phyloP scores from a whole-genome alignment of 2,113 vertebrate genomes.

The Vulpes vulpes region DNA sequence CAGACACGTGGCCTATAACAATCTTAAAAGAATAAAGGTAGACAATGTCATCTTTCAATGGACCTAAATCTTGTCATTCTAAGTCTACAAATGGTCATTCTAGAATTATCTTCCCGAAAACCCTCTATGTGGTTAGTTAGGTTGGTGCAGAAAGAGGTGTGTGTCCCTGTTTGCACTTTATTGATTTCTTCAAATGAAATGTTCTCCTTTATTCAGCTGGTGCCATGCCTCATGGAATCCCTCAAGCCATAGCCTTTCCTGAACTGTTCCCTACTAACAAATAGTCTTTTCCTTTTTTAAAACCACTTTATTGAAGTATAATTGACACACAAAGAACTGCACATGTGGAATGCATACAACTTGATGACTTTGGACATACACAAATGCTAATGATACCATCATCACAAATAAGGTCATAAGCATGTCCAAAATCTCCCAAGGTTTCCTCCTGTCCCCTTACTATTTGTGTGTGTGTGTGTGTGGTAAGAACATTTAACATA shows the following conservation, averaged over 20 bases:
- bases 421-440: not conserved
- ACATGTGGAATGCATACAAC: not conserved
- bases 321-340: not conserved
- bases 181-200: conserved; percentile 13
- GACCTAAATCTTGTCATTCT: not conserved
- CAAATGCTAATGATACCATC: not conserved
- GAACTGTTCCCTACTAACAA: conserved; percentile 49
- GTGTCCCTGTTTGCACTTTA: not conserved
- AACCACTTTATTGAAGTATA: not conserved
- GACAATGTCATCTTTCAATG: not conserved
- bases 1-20: not conserved
- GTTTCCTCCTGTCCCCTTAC: not conserved
- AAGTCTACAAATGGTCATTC: not conserved
- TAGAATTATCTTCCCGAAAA: not conserved
- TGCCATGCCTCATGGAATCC: conserved; percentile 13
- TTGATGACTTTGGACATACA: not conserved
- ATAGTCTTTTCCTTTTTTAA: not conserved
- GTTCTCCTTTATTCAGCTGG: not conserved
- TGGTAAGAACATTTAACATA: not conserved
- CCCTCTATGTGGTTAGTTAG: not conserved
- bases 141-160: not conserved
- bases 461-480: not conserved
- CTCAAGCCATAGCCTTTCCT: not conserved
- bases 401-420: not conserved
- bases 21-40: not conserved